Evolutionary conservation across 2,113 vertebrate genomes (phyloP).

Genomic region (Dipodomys stephensi): DNA sequence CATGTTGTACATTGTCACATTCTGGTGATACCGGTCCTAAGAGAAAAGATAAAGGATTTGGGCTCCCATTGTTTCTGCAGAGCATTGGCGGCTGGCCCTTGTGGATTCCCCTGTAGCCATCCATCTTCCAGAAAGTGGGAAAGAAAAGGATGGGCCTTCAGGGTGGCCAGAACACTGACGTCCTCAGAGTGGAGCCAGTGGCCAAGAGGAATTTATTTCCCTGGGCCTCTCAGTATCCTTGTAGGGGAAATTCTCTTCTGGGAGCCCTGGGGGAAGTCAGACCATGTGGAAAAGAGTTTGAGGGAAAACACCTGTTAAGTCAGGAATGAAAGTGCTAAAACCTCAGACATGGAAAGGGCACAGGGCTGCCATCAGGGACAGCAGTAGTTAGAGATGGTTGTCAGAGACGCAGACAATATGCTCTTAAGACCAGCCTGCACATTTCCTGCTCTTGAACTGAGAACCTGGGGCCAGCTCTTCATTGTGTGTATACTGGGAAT

Average conservation of each 20-base stretch:
- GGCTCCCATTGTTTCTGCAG: neutral
- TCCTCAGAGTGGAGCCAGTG: neutral
- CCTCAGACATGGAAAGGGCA: slow-evolving; percentile 59
- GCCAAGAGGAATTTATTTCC: neutral
- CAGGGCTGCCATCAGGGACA: slow-evolving; percentile 13
- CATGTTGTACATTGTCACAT: neutral
- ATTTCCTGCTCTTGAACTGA: neutral
- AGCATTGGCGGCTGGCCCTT: neutral
- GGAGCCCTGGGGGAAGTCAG: neutral
- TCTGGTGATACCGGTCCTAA: neutral
- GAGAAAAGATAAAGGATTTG: neutral
- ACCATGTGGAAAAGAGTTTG: neutral
- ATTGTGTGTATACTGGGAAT: neutral
- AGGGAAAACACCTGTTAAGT: slow-evolving; percentile 62
- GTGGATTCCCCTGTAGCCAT: neutral
- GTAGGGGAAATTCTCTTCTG: neutral
- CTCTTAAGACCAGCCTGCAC: neutral
- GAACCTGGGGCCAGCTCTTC: neutral
- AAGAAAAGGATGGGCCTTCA: neutral
- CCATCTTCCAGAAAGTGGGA: neutral
- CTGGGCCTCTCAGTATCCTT: neutral
- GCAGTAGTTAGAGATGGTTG: slow-evolving; percentile 46
- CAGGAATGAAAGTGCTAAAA: slow-evolving; percentile 38
- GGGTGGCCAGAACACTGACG: neutral
- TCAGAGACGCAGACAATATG: rapidly evolving